Base-by-base conservation (phyloP, 2,888 invertebrate species). In the Hesperia comma region DNA sequence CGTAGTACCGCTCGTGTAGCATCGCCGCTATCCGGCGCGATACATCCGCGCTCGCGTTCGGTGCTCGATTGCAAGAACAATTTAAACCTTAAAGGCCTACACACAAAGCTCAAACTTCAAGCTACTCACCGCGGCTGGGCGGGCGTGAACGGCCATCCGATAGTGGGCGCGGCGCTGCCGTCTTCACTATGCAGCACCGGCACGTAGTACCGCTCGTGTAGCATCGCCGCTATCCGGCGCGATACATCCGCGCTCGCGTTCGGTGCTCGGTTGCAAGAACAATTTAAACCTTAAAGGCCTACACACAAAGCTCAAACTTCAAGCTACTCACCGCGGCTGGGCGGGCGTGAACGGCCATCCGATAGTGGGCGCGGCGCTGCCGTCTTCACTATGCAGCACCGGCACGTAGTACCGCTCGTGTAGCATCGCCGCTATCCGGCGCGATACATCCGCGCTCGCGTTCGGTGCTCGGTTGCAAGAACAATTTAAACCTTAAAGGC, bases 391-490 rank as follows among this genome's bases (percentile, higher is more conserved):
- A 79, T 98, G 94, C 72, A 98, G 87, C 40, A 99, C 96, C 17
- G 98, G 98, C 78, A 99, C 97, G 90, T 97, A 98, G 93, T 94
- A 98, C 43, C 95, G 94, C 74, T 97, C 96, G 73, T 94, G 94
- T 46, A 98, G 86, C 77, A 97, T 87, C 56, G 85, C 76, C 32
- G 88, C 81, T 69, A 98, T 96, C 71, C 93, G 93, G 68, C 79
- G 85, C 68, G 79, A 89, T 74, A 94, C 75, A 14, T 87, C 87
- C 5, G 90, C 77, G 19, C 84, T 77, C 10, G 88, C 80, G 68
- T 87, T 84, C 14, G 92, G 81, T 1, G 93, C 91, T 63, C 97
- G 94, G 72, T 94, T 94, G 86, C 97, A 97, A n/a, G n/a, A n/a
- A n/a, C n/a, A n/a, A n/a, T n/a, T n/a, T n/a, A n/a, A n/a, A n/a